These are phyloP conservation scores for Prenolepis imparis DNA, from an alignment of 2,888 invertebrate species.

Conservation along the genomic window DNA sequence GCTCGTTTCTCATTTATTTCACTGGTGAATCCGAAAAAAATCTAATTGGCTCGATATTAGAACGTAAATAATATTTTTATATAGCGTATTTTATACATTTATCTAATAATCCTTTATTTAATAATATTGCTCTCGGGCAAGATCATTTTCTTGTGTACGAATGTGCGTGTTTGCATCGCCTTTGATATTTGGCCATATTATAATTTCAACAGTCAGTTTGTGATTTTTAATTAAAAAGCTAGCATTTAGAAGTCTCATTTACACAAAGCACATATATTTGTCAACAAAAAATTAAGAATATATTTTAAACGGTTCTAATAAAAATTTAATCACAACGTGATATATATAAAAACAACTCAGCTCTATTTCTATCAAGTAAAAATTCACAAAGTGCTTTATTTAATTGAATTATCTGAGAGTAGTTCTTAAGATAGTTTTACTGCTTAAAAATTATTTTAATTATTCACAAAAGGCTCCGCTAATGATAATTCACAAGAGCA, in stretches of 20 bases:
- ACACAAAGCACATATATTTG: not conserved
- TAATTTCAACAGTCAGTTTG: not conserved
- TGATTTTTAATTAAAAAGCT: not conserved
- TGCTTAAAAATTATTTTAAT: not conserved
- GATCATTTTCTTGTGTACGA: not conserved
- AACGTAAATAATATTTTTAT: conserved; percentile 4
- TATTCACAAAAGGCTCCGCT: too few relatives aligned
- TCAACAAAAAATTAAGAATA: not conserved
- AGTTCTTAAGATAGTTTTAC: not conserved
- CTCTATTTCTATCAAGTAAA: not conserved
- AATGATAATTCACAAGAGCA: too few relatives aligned
- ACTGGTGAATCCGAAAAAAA: not conserved
- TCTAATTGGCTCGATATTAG: conserved; percentile 25
- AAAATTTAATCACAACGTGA: not conserved
- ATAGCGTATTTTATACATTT: not conserved
- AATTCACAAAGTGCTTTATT: not conserved
- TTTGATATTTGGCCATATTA: not conserved
- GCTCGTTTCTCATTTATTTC: not conserved
- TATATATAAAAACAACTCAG: not conserved
- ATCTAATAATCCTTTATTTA: not conserved
- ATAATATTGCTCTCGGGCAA: not conserved
- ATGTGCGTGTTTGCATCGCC: not conserved
- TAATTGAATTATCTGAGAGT: not conserved
- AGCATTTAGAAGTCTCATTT: not conserved
- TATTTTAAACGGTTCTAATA: not conserved